Conservation (phyloP, 2,888 invertebrate species). For the Drosophila pseudotakahashii region DNA sequence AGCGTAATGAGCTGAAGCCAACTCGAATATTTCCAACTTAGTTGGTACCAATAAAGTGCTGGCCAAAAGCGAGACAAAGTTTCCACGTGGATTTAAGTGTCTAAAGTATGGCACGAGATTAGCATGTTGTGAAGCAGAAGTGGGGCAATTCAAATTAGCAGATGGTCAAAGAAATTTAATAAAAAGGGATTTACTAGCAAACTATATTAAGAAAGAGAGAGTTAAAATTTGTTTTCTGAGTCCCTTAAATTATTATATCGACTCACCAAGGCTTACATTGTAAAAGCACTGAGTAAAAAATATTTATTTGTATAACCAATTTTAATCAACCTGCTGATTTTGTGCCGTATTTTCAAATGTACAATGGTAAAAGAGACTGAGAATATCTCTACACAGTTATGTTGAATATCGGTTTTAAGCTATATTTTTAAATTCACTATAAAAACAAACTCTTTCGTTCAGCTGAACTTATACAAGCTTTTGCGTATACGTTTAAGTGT, state of each 20-base stretch:
- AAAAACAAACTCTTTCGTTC: not conserved
- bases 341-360: too few relatives aligned
- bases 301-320: too few relatives aligned
- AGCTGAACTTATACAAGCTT: not conserved
- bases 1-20: slow-evolving; percentile 29
- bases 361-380: not conserved
- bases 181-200: not conserved
- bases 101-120: not conserved
- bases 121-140: too few relatives aligned
- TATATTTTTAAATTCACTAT: not conserved
- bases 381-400: not conserved
- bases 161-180: not conserved
- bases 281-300: too few relatives aligned
- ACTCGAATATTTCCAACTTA: slow-evolving; percentile 39
- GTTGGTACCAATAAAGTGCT: slow-evolving; percentile 39
- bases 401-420: not conserved
- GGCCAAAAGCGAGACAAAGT: slow-evolving; percentile 27
- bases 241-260: not conserved
- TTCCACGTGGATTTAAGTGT: slow-evolving; percentile 17
- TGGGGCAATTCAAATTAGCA: slow-evolving; percentile 1
- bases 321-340: too few relatives aligned
- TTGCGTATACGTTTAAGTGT: not conserved
- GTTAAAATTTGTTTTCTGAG: not conserved
- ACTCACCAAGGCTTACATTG: too few relatives aligned
- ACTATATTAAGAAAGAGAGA: not conserved